Evolutionary conservation across 2,888 invertebrate genomes (phyloP).

Genomic region (Nomada flava): DNA sequence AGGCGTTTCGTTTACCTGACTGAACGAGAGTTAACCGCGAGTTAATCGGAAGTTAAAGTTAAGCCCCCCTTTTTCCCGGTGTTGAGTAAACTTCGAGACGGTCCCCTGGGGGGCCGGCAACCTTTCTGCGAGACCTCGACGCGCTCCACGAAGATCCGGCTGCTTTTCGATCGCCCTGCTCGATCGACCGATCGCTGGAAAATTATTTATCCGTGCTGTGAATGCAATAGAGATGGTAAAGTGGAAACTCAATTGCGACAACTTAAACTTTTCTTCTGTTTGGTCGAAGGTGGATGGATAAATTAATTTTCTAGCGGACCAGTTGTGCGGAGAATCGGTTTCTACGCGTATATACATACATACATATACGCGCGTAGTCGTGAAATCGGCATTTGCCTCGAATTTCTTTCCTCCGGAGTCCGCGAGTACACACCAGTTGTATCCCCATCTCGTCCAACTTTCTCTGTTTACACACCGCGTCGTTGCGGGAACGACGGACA

Average conservation of each 20-base stretch:
- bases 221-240: too few relatives aligned
- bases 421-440: constrained; percentile 60
- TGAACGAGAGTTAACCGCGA: constrained; percentile 72
- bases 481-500: constrained; percentile 74
- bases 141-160: constrained; percentile 30
- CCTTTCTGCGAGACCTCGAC: constrained; percentile 50
- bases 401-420: constrained; percentile 58
- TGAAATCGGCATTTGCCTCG: constrained; percentile 46
- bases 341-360: not conserved
- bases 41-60: constrained; percentile 80
- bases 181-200: not conserved
- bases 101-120: constrained; percentile 64
- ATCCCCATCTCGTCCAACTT: constrained; percentile 75
- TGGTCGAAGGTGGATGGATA: too few relatives aligned
- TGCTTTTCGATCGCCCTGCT: constrained; percentile 31
- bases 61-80: constrained; percentile 58
- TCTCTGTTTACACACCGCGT: constrained; percentile 79
- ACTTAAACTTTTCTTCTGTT: too few relatives aligned
- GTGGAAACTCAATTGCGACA: too few relatives aligned
- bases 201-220: too few relatives aligned
- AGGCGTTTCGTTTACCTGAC: constrained; percentile 79
- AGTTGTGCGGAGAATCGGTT: too few relatives aligned
- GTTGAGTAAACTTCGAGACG: constrained; percentile 72
- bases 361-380: constrained; percentile 6
- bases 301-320: too few relatives aligned